phyloP scores from a whole-genome alignment of 1,140 invertebrate genomes.

The Cotesia typhae region DNA sequence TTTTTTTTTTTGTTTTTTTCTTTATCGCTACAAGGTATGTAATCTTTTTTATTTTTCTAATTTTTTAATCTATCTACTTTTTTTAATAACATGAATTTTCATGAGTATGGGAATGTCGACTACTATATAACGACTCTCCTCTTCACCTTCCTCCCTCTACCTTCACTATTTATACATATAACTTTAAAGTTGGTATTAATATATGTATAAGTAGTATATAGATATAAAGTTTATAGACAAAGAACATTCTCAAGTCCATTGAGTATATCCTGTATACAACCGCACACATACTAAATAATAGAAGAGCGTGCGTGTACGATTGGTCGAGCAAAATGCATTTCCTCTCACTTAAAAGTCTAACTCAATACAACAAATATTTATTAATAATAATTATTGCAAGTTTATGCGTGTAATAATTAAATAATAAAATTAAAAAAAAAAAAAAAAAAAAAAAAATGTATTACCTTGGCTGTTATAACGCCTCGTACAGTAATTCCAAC shows the following conservation, averaged over 20 bases:
- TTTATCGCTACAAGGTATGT: too few relatives aligned
- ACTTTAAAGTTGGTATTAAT: too few relatives aligned
- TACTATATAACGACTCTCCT: too few relatives aligned
- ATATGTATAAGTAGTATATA: neutral
- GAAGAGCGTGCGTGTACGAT: too few relatives aligned
- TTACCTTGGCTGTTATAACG: conserved; percentile 85
- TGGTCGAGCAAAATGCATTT: conserved; percentile 6
- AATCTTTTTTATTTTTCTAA: too few relatives aligned
- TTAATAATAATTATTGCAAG: neutral
- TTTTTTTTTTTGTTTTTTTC: too few relatives aligned
- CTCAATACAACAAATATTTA: neutral
- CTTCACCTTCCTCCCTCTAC: conserved; percentile 15
- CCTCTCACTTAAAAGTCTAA: neutral
- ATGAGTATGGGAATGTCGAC: too few relatives aligned
- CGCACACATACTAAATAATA: neutral
- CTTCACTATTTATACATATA: neutral
- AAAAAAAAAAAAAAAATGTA: conserved; percentile 9
- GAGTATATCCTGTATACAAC: neutral
- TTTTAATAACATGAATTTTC: too few relatives aligned
- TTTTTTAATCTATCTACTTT: too few relatives aligned
- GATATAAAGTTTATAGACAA: conserved; percentile 44
- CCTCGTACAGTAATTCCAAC: conserved; percentile 91
- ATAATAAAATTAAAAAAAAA: conserved; percentile 21
- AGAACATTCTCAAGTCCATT: conserved; percentile 48
- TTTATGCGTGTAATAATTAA: too few relatives aligned